Percentiles rank a stretch among this genome's conserved stretches.
Conservation (phyloP, 2,113 vertebrate species). For the Holacanthus passer region DNA sequence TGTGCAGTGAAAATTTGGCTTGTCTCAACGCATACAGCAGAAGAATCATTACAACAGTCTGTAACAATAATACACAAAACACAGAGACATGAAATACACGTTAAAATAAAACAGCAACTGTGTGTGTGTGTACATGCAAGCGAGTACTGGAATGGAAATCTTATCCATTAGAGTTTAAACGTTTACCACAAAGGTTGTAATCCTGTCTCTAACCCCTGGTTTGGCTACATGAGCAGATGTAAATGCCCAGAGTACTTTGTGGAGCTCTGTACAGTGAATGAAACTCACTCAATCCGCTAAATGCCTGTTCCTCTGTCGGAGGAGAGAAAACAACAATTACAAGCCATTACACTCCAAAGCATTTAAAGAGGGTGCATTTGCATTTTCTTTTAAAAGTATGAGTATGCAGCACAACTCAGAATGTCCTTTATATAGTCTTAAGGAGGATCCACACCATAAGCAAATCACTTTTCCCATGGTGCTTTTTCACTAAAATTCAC, state of each 20-base stretch:
- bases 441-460: no score
- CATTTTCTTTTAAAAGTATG: no score
- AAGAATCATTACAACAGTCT: neutral
- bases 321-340: no score
- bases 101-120: conserved; percentile 18
- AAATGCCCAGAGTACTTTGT: conserved; percentile 19
- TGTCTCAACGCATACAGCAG: neutral
- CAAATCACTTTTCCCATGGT: neutral
- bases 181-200: conserved; percentile 9
- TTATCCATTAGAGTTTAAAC: conserved; percentile 1
- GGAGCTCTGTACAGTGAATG: neutral
- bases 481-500: neutral
- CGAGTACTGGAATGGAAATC: conserved; percentile 14
- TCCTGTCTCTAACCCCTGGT: neutral
- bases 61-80: neutral
- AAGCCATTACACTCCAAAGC: no score
- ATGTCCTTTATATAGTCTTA: no score
- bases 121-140: conserved; percentile 19
- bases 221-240: conserved; percentile 17
- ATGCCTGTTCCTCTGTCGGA: neutral
- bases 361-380: no score
- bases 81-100: neutral
- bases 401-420: neutral
- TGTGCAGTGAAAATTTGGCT: neutral
- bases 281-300: neutral